A percentile compares a stretch with the other conserved stretches of the same genome.
Conservation (phyloP, 2,888 invertebrate genomes). For the Chaitophorus viminalis region DNA sequence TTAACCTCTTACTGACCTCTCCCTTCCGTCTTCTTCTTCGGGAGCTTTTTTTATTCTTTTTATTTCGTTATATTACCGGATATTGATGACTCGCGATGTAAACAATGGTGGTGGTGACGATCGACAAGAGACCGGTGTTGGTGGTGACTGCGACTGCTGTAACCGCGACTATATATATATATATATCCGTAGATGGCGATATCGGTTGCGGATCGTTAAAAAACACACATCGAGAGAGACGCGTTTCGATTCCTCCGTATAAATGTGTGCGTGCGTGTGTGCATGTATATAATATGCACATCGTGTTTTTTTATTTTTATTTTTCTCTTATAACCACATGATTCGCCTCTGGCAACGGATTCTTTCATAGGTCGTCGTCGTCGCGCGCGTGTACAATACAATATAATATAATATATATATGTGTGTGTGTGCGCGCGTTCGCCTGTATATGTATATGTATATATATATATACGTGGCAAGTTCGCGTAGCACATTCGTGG, state of each 20-base stretch:
- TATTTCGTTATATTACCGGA: not conserved
- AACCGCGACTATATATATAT: conserved; percentile 1
- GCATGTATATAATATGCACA: not conserved
- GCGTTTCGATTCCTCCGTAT: conserved; percentile 31
- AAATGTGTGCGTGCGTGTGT: not conserved
- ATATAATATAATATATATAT: not conserved
- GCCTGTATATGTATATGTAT: too few relatives aligned
- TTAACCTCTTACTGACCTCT: conserved; percentile 15
- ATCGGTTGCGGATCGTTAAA: conserved; percentile 46
- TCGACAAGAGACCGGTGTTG: not conserved
- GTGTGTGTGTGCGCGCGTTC: conserved; percentile 16
- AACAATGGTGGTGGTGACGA: not conserved
- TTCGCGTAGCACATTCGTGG: conserved; percentile 53
- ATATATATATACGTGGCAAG: conserved; percentile 38
- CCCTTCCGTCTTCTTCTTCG: conserved; percentile 2
- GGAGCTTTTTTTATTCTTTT: not conserved
- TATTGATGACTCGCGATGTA: not conserved
- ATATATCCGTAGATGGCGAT: conserved; percentile 60
- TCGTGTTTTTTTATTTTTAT: conserved; percentile 27
- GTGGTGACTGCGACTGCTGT: not conserved
- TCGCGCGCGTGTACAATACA: not conserved
- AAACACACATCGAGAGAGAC: conserved; percentile 12
- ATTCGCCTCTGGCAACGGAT: conserved; percentile 53
- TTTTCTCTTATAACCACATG: conserved; percentile 29
- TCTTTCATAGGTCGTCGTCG: conserved; percentile 49